A percentile compares a stretch with the other conserved stretches of the same genome.
Evolutionary conservation across 1,140 invertebrate genomes (phyloP).

Genomic region (Bacillus rossius): DNA sequence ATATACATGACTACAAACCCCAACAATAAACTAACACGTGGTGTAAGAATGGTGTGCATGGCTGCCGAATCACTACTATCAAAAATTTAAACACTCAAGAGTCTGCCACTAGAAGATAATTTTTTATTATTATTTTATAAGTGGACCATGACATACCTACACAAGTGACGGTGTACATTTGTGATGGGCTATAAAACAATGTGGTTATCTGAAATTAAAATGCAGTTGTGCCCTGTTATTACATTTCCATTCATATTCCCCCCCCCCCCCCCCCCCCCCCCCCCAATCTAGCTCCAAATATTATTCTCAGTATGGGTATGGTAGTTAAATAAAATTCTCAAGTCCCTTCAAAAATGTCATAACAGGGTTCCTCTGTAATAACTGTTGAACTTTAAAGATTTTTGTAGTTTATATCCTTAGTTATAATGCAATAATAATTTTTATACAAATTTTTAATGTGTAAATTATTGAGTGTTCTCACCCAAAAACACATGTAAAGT

Average conservation of each 20-base stretch:
- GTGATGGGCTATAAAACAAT: too few relatives aligned
- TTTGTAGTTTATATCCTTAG: constrained; percentile 2
- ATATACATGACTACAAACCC: constrained; percentile 63
- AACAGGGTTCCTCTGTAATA: background rate
- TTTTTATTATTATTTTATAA: background rate
- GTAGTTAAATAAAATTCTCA: too few relatives aligned
- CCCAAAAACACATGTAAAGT: too few relatives aligned
- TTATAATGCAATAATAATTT: constrained; percentile 2
- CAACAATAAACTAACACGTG: constrained; percentile 56
- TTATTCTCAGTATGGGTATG: too few relatives aligned
- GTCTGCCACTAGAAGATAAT: background rate
- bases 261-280: too few relatives aligned
- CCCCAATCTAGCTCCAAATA: too few relatives aligned
- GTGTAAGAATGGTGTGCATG: constrained; percentile 75
- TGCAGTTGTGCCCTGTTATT: too few relatives aligned
- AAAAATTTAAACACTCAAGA: constrained; percentile 4
- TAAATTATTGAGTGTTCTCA: too few relatives aligned
- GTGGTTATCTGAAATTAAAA: too few relatives aligned
- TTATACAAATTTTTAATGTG: background rate
- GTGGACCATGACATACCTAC: background rate
- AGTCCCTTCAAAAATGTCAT: background rate
- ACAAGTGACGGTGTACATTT: too few relatives aligned
- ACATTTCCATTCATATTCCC: too few relatives aligned
- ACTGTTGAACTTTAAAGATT: background rate
- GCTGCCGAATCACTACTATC: constrained; percentile 55